phyloP scores from a whole-genome alignment of 2,797 vertebrate genomes.

The Meriones psammophilus region DNA sequence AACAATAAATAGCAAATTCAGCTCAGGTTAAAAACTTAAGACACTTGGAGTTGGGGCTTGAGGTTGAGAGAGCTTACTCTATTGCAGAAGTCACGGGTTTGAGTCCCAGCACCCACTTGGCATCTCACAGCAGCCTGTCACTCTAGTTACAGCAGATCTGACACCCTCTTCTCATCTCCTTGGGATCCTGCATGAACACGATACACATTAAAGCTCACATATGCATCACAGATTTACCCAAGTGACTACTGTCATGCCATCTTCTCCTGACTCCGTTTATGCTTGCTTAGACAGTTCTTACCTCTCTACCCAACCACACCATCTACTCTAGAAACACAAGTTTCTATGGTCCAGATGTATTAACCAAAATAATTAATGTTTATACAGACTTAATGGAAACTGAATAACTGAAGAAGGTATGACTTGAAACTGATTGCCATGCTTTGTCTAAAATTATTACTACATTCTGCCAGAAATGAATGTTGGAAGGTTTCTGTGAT shows the following conservation, averaged over 20 bases:
- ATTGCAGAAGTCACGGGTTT: not conserved
- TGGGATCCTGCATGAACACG: not conserved
- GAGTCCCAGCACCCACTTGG: not conserved
- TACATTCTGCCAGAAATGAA: not conserved
- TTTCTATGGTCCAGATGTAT: not conserved
- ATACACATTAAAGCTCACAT: not conserved
- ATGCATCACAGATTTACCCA: not conserved
- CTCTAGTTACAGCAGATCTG: not conserved
- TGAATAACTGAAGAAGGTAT: not conserved
- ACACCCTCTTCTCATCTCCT: not conserved
- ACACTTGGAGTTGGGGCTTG: no score
- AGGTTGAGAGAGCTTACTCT: no score
- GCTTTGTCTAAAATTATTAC: not conserved
- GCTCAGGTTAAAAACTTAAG: not conserved
- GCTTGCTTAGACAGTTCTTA: not conserved
- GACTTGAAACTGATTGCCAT: not conserved
- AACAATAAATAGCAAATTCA: not conserved
- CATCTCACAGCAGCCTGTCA: not conserved
- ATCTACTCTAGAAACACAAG: not conserved
- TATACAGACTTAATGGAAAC: no score
- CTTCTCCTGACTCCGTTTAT: not conserved
- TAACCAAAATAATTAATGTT: not conserved
- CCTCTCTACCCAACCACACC: accelerated
- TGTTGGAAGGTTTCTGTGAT: no score
- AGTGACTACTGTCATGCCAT: not conserved